Evolutionary conservation across 2,888 invertebrate species (phyloP).

Genomic region (Orgyia antiqua): DNA sequence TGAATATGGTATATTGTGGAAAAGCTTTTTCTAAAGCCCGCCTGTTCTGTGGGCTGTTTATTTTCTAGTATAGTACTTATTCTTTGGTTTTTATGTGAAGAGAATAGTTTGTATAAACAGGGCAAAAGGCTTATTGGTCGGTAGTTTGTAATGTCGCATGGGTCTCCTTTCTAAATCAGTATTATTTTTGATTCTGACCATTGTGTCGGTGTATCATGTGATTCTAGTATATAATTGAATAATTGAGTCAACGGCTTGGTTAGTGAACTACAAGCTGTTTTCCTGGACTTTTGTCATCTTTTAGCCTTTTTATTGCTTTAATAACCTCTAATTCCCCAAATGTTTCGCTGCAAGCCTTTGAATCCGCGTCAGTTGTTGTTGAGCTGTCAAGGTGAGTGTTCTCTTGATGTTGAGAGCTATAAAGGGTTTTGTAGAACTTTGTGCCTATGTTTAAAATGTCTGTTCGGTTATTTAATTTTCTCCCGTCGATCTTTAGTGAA

Average conservation of each 20-base stretch:
- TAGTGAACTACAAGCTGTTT: background rate
- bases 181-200: conserved; percentile 6
- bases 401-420: background rate
- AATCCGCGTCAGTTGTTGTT: background rate
- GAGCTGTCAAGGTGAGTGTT: background rate
- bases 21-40: conserved; percentile 3
- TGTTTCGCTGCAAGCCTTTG: background rate
- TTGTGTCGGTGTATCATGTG: conserved; percentile 3
- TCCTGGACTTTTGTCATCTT: conserved; percentile 5
- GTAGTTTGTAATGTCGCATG: conserved; percentile 5
- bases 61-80: background rate
- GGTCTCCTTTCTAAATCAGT: conserved; percentile 7
- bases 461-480: no score
- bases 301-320: conserved; percentile 2
- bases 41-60: background rate
- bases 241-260: background rate
- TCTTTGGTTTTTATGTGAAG: background rate
- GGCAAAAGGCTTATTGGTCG: conserved; percentile 8
- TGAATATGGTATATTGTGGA: background rate
- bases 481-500: no score
- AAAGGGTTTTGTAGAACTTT: background rate
- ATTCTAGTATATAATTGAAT: conserved; percentile 4
- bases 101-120: conserved; percentile 6
- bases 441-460: no score
- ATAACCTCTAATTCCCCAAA: conserved; percentile 1